Conservation (phyloP, 2,888 invertebrate species). For the Serrognathus titanus region DNA sequence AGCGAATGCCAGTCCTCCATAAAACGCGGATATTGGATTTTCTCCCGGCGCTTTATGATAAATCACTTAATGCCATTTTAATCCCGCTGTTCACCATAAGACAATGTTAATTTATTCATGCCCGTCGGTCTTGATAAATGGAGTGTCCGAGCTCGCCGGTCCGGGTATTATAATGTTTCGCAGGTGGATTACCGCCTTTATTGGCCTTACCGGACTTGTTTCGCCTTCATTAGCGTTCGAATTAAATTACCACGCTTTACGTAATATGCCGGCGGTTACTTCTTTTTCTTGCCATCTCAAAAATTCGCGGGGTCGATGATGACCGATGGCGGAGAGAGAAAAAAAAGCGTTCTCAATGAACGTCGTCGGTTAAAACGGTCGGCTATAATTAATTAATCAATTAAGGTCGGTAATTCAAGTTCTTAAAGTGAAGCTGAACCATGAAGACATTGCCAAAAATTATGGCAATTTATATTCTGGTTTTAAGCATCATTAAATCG, state of each 20-base stretch:
- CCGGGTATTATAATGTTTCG: slow-evolving; percentile 30
- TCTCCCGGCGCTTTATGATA: slow-evolving; percentile 41
- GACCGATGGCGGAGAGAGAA: no score
- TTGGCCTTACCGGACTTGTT: slow-evolving; percentile 6
- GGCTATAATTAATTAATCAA: no score
- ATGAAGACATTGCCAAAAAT: no score
- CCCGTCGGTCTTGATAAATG: slow-evolving; percentile 42
- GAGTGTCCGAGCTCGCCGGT: slow-evolving; percentile 37
- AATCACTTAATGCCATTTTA: slow-evolving; percentile 42
- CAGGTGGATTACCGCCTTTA: slow-evolving; percentile 23
- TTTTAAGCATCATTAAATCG: no score
- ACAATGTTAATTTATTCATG: slow-evolving; percentile 45
- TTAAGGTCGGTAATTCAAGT: no score
- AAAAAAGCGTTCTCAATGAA: no score
- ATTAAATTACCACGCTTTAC: slow-evolving; percentile 12
- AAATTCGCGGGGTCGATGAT: no score
- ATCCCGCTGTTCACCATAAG: slow-evolving; percentile 40
- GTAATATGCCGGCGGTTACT: not conserved
- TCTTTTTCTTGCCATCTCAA: not conserved
- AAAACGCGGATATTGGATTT: slow-evolving; percentile 42
- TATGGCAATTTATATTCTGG: no score
- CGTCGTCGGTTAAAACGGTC: no score
- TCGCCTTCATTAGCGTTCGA: slow-evolving; percentile 9
- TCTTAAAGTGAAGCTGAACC: no score
- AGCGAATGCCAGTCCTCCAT: slow-evolving; percentile 16